phyloP scores from a whole-genome alignment of 2,888 invertebrate species.

The Ornithoptera priamus region DNA sequence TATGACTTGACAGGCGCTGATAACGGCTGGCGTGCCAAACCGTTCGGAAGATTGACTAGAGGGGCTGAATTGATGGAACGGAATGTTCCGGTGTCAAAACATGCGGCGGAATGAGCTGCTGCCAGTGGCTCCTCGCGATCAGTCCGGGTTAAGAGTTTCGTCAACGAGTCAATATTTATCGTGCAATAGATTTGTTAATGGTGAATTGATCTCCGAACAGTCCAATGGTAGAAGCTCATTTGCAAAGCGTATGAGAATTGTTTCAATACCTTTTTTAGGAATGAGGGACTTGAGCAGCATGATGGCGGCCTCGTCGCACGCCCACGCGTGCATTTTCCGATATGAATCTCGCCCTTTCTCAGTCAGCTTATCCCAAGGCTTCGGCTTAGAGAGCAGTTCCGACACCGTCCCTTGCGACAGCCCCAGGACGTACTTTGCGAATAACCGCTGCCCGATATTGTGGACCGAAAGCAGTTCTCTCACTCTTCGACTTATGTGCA shows the following conservation, averaged over 20 bases:
- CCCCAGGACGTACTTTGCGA: conserved; percentile 98
- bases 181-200: not conserved
- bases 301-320: conserved; percentile 98
- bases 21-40: conserved; percentile 60
- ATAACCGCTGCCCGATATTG: conserved; percentile 98
- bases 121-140: conserved; percentile 28
- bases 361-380: conserved; percentile 99
- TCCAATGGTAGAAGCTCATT: conserved; percentile 34
- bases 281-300: conserved; percentile 98
- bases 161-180: too few relatives aligned
- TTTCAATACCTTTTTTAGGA: conserved; percentile 95
- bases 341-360: conserved; percentile 99
- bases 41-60: conserved; percentile 61
- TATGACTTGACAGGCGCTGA: conserved; percentile 60
- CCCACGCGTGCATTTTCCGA: conserved; percentile 99
- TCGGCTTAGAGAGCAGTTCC: conserved; percentile 98
- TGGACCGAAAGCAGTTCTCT: conserved; percentile 96
- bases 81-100: conserved; percentile 45
- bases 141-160: too few relatives aligned
- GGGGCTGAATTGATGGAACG: conserved; percentile 50
- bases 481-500: conserved; percentile 95
- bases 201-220: conserved; percentile 23
- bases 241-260: conserved; percentile 42
- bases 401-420: conserved; percentile 98
- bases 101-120: conserved; percentile 46